A percentile compares a stretch with the other conserved stretches of the same genome.
These are phyloP conservation scores for Ormia ochracea DNA, from an alignment of 2,888 invertebrate species.

Conservation along the genomic window DNA sequence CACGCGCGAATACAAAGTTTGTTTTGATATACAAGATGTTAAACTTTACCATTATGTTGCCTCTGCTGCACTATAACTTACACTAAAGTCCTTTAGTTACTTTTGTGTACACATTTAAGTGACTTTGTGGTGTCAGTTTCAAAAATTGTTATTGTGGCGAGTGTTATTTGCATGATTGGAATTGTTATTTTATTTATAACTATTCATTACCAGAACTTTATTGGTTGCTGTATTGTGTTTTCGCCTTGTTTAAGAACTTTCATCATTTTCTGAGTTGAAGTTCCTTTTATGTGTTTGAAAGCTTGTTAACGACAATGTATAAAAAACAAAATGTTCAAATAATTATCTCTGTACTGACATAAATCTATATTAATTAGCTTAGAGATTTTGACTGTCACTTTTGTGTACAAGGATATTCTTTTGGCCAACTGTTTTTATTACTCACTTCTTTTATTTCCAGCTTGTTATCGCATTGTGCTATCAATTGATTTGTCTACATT, in stretches of 20 bases:
- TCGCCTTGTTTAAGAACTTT: not conserved
- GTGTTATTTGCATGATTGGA: too few relatives aligned
- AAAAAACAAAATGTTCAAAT: slow-evolving; percentile 64
- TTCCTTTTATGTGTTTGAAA: not conserved
- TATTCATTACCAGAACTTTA: too few relatives aligned
- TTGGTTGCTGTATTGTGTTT: too few relatives aligned
- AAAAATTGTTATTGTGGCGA: too few relatives aligned
- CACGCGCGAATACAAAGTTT: too few relatives aligned
- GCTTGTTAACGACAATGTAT: not conserved
- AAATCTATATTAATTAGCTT: slow-evolving; percentile 72
- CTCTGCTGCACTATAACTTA: too few relatives aligned
- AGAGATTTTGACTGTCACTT: slow-evolving; percentile 64
- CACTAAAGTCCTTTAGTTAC: too few relatives aligned
- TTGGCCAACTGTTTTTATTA: not conserved
- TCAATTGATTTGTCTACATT: slow-evolving; percentile 70
- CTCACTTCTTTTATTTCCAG: not conserved
- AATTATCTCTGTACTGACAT: slow-evolving; percentile 73
- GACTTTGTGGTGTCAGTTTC: too few relatives aligned
- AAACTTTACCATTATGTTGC: too few relatives aligned
- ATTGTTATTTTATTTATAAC: too few relatives aligned
- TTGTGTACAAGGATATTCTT: not conserved
- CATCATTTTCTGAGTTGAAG: not conserved
- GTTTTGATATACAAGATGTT: too few relatives aligned
- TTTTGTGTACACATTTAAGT: too few relatives aligned
- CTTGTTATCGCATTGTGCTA: slow-evolving; percentile 18